These are phyloP conservation scores for Spodoptera exigua DNA, from an alignment of 2,888 invertebrate species.

Conservation along the genomic window DNA sequence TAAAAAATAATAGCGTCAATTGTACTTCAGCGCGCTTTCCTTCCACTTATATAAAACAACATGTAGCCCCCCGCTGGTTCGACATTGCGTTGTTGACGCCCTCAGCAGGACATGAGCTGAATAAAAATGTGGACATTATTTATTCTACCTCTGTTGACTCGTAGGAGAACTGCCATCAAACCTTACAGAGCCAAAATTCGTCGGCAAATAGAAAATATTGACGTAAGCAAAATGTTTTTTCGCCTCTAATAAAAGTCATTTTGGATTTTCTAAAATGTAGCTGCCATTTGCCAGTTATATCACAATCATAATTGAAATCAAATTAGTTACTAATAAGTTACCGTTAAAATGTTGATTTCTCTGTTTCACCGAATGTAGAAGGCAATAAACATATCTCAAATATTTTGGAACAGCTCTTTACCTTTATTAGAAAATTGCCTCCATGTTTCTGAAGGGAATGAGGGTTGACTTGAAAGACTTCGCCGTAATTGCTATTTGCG, in stretches of 20 bases:
- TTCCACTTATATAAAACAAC: slow-evolving; percentile 47
- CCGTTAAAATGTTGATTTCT: slow-evolving; percentile 1
- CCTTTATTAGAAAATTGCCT: slow-evolving; percentile 74
- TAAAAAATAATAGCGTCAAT: slow-evolving; percentile 33
- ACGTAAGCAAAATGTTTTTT: slow-evolving; percentile 64
- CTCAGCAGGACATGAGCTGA: slow-evolving; percentile 69
- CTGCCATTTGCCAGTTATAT: slow-evolving; percentile 16
- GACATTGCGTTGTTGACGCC: slow-evolving; percentile 60
- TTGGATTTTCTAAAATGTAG: slow-evolving; percentile 19
- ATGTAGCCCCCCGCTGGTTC: slow-evolving; percentile 47
- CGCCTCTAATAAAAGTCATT: slow-evolving; percentile 34
- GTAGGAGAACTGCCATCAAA: slow-evolving; percentile 62
- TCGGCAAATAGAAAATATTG: slow-evolving; percentile 71
- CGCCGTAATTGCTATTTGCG: slow-evolving; percentile 74
- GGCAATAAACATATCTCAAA: slow-evolving; percentile 59
- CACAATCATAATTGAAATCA: background rate
- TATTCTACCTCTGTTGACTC: slow-evolving; percentile 72
- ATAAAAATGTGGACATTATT: slow-evolving; percentile 75
- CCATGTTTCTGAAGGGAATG: slow-evolving; percentile 70
- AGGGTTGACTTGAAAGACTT: slow-evolving; percentile 75
- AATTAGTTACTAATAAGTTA: background rate
- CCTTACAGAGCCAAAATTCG: slow-evolving; percentile 61
- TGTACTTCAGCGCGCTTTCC: slow-evolving; percentile 42
- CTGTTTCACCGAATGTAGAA: slow-evolving; percentile 21
- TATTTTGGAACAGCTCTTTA: slow-evolving; percentile 65